Conservation (phyloP, 2,888 invertebrate species). For the Euclidia mi region DNA sequence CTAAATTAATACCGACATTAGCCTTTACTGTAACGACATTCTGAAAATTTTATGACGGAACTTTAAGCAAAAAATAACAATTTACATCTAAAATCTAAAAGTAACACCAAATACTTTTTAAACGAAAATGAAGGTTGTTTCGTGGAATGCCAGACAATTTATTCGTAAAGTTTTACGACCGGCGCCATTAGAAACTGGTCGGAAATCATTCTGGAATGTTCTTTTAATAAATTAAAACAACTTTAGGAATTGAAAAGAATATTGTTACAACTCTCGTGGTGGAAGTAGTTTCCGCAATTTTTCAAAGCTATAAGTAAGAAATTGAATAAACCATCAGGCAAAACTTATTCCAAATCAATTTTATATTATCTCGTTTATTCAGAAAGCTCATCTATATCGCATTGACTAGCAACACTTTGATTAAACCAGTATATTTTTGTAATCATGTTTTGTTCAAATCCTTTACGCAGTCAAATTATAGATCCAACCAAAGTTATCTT, state of each 20-base stretch:
- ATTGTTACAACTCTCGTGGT: background rate
- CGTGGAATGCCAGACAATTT: constrained; percentile 7
- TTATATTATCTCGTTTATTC: no score
- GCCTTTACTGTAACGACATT: background rate
- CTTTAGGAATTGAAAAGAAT: background rate
- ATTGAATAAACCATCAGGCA: background rate
- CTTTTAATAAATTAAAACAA: constrained; percentile 7
- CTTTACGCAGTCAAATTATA: no score
- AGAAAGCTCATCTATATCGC: no score
- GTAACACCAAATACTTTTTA: constrained; percentile 2
- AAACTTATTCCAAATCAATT: no score
- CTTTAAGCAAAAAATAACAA: constrained; percentile 7
- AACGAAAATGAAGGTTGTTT: background rate
- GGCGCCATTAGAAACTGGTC: constrained; percentile 2
- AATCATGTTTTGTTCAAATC: no score
- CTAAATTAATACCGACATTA: background rate
- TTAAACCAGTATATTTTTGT: no score
- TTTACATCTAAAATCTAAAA: constrained; percentile 2
- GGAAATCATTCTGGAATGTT: background rate
- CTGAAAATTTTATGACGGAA: background rate
- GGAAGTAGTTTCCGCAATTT: background rate
- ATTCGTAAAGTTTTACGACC: background rate
- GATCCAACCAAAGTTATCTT: no score
- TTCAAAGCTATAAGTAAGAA: background rate
- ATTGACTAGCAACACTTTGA: no score